phyloP scores from a whole-genome alignment of 1,140 invertebrate species.

The Hycleus cichorii region DNA sequence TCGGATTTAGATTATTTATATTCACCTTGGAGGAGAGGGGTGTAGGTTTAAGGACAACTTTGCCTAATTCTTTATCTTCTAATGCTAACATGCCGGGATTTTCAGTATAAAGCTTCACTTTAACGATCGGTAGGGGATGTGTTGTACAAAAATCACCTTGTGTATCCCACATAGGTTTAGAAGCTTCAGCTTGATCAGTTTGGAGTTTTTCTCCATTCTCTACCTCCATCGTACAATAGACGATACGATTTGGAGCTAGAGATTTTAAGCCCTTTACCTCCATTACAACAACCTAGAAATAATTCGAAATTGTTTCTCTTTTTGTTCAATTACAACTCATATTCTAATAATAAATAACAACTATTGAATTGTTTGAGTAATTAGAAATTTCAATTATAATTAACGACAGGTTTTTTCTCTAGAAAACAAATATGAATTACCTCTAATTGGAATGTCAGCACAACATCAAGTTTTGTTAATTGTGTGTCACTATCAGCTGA shows the following conservation, averaged over 20 bases:
- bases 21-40: slow-evolving; percentile 78
- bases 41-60: slow-evolving; percentile 87
- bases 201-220: slow-evolving; percentile 97
- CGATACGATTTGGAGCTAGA: slow-evolving; percentile 91
- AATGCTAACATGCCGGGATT: slow-evolving; percentile 95
- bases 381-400: no score
- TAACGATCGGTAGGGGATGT: slow-evolving; percentile 92
- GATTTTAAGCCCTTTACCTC: slow-evolving; percentile 98
- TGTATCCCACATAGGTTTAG: slow-evolving; percentile 97
- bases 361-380: no score
- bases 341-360: no score
- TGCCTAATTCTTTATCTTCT: slow-evolving; percentile 97
- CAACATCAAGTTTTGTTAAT: slow-evolving; percentile 93
- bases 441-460: slow-evolving; percentile 93
- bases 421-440: slow-evolving; percentile 46
- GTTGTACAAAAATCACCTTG: slow-evolving; percentile 98
- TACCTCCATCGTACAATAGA: slow-evolving; percentile 99
- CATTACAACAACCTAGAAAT: slow-evolving; percentile 86
- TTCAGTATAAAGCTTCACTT: slow-evolving; percentile 96
- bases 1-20: neutral
- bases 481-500: slow-evolving; percentile 85
- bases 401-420: slow-evolving; percentile 1
- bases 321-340: no score
- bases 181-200: slow-evolving; percentile 98
- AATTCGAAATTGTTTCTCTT: no score